These are phyloP conservation scores for Brachyptera risi DNA, from an alignment of 2,888 invertebrate genomes.

Conservation along the genomic window DNA sequence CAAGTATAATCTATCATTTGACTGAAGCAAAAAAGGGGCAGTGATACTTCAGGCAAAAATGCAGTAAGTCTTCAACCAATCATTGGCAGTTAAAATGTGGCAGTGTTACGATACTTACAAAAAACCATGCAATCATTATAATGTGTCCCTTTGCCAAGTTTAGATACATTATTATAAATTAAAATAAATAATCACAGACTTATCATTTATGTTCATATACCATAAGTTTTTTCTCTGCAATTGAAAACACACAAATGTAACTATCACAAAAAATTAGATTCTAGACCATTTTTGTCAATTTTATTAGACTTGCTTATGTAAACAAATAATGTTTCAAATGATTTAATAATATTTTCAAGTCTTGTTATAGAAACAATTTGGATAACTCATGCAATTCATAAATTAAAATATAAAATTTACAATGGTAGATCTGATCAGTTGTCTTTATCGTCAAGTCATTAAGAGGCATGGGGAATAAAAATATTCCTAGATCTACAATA, in stretches of 20 bases:
- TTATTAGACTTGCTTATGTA: too few relatives aligned
- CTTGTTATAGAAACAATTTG: too few relatives aligned
- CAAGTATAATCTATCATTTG: too few relatives aligned
- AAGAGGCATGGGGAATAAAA: too few relatives aligned
- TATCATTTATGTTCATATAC: background rate
- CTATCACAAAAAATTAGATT: conserved; percentile 16
- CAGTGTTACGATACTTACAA: conserved; percentile 8
- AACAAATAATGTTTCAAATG: too few relatives aligned
- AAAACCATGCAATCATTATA: too few relatives aligned
- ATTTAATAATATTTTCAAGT: too few relatives aligned
- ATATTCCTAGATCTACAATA: too few relatives aligned
- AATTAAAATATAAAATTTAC: too few relatives aligned
- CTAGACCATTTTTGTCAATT: too few relatives aligned
- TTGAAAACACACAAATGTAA: conserved; percentile 17
- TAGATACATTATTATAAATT: background rate
- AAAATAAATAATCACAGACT: background rate
- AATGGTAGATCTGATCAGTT: background rate
- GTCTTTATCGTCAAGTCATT: background rate
- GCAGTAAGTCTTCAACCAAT: conserved; percentile 3
- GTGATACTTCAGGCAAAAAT: background rate
- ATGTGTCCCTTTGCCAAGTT: background rate
- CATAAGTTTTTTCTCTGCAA: background rate
- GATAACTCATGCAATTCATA: too few relatives aligned
- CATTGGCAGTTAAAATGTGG: conserved; percentile 12
- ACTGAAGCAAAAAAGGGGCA: background rate